Base-by-base conservation (phyloP, 1,140 invertebrate genomes). In the Heliconius nattereri region DNA sequence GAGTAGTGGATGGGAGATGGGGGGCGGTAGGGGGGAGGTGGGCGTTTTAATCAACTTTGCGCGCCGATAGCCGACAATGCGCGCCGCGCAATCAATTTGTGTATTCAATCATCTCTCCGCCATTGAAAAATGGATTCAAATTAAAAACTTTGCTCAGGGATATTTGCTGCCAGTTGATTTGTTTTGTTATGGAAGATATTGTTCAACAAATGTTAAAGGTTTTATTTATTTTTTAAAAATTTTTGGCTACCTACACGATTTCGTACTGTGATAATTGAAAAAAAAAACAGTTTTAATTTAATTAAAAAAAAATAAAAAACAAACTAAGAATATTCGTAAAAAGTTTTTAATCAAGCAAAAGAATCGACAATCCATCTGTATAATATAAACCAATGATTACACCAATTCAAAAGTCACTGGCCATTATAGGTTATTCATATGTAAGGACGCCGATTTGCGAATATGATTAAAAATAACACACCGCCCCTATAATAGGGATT, bases 391-490 rank as follows among this genome's bases (percentile, higher is more conserved):
- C 7, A 11, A 60, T 11, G 29, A 76, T 70, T 66, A 76, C 35
- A 66, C 60, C 74, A 70, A 75, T 75, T 54, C 73, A 19, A 57
- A 35, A 75, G 20, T 66, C 23, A 70, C 60, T 40, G 16, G 40
- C 35, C 19, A 76, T 70, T 73, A 73, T 35, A 35, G 32, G 32
- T 35, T 35, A 35, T 7, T 35, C 71, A 79, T 77, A 29, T 26
- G 2, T 66, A 66, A 7, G 60, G 3, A 76, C 70, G 78, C 83
- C 80, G 88, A 90, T 85, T 89, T 79, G 80, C 71, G 78, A 86
- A 91, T 90, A 83, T 91, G 91, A 92, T 92, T 92, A 91, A 89
- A 90, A 90, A 84, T 88, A 90, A 91, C 90, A 90, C 84, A 86
- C 85, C 83, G 86, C 87, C 88, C 87, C 86, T 88, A 90, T 90